Percentiles rank a stretch among this genome's conserved stretches.
phyloP scores from a whole-genome alignment of 1,140 invertebrate genomes.

The Hydropsyche tenuis region DNA sequence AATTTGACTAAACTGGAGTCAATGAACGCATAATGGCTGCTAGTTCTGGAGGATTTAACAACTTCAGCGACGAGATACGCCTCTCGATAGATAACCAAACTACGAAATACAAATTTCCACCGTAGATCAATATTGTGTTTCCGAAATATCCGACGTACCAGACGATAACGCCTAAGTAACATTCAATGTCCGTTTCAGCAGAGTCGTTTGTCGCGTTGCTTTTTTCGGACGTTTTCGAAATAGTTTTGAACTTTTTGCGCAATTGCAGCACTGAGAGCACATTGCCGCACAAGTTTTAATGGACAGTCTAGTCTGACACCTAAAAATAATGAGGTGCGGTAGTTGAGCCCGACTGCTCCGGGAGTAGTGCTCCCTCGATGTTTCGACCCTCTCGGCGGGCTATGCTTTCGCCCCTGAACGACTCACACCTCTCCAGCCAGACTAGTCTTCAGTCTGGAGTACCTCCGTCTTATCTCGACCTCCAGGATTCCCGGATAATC shows the following conservation, averaged over 20 bases:
- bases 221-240: background rate
- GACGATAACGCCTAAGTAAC: no score
- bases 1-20: conserved; percentile 32
- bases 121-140: no score
- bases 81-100: no score
- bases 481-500: background rate
- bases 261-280: background rate
- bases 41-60: conserved; percentile 2
- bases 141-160: no score
- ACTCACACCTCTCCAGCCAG: background rate
- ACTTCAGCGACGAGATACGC: background rate
- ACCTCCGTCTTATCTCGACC: background rate
- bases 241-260: conserved; percentile 8
- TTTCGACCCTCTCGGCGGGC: background rate
- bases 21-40: conserved; percentile 36
- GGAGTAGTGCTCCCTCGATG: background rate
- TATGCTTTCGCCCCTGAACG: background rate
- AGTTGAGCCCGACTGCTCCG: background rate
- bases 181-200: no score
- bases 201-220: no score
- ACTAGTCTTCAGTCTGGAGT: no score
- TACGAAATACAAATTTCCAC: no score
- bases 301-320: conserved; percentile 48
- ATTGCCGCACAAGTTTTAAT: conserved; percentile 45
- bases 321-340: conserved; percentile 48